These are phyloP conservation scores for Dendrocopos noguchii DNA, from an alignment of 2,113 vertebrate genomes.

Conservation along the genomic window DNA sequence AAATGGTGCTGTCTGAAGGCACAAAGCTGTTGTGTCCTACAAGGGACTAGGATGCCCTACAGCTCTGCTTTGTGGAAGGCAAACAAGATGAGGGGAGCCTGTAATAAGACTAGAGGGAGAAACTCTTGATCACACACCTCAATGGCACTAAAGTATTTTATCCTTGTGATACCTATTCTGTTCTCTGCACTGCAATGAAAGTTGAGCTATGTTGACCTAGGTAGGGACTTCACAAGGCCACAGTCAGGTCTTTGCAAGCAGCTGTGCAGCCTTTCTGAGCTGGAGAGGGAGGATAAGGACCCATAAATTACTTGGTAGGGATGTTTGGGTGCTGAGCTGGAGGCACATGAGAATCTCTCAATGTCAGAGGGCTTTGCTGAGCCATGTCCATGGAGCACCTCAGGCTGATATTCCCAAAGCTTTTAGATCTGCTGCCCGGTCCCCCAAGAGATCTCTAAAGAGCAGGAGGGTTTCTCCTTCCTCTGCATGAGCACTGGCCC, in stretches of 20 bases:
- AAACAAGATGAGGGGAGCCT: background rate
- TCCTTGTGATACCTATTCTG: background rate
- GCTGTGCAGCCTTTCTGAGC: background rate
- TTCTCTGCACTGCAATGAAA: background rate
- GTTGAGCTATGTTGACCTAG: background rate
- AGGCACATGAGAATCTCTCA: background rate
- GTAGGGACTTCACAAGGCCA: background rate
- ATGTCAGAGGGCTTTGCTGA: background rate
- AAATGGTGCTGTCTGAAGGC: conserved; percentile 24
- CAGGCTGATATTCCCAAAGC: background rate
- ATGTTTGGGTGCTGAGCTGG: background rate
- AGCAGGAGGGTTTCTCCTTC: background rate
- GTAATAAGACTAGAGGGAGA: background rate
- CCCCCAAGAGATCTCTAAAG: background rate
- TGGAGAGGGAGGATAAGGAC: background rate
- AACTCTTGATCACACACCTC: background rate
- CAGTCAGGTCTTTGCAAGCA: background rate
- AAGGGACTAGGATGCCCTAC: background rate
- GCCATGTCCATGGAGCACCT: background rate
- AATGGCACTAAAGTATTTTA: background rate
- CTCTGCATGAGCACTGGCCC: background rate
- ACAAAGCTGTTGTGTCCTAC: background rate
- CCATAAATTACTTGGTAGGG: background rate
- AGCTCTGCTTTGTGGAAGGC: background rate
- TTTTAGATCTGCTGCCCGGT: background rate